Base-by-base conservation (phyloP, 2,888 invertebrate species). In the Diplolepis rosae region DNA sequence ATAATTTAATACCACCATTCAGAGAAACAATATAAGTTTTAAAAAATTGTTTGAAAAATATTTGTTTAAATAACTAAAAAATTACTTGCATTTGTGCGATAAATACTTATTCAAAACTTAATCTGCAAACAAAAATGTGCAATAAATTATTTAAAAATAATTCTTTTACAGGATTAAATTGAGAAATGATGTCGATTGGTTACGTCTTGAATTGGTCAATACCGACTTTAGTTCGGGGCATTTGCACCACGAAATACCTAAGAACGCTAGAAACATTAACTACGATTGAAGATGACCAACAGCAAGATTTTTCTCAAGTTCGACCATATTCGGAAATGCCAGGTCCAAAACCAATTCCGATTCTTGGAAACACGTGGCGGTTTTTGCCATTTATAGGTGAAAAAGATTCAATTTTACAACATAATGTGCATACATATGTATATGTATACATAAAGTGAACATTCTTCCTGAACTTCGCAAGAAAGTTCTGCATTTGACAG, bases 291-390 rank as follows among this genome's bases (percentile, higher is more conserved):
- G 61, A 61, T 27, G 50, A 69, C 4, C 28, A 69, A 35, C 73
- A 78, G 15, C 30, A 73, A 39, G 30, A 50, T 28, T 4, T 61
- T 24, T 61, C 61, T 27, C 39, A 61, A 7, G 48, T 76, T 18
- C 67, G 83, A 70, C 91, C 92, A 0, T 95, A 94, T 87, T 88
- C 90, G 65, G 91, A 91, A 72, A 93, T 95, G 84, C 95, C 95
- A 3, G 95, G 95, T 22, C 95, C 95, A 18, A 92, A 90, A 88
- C 93, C 93, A 65, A 87, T 94, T 84, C 95, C 95, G 0, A 70
- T 95, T 56, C 89, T 95, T 65, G 95, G 95, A 69, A 95, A 95
- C 87, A 93, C 94, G 3, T 95, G 95, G 95, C 91, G 95, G 77
- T 95, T 95, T 87, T 93, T 95, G 65, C 92, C 93, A 5, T 81